Evolutionary conservation across 1,140 invertebrate genomes (phyloP).

Genomic region (Trypoxylus dichotomus): DNA sequence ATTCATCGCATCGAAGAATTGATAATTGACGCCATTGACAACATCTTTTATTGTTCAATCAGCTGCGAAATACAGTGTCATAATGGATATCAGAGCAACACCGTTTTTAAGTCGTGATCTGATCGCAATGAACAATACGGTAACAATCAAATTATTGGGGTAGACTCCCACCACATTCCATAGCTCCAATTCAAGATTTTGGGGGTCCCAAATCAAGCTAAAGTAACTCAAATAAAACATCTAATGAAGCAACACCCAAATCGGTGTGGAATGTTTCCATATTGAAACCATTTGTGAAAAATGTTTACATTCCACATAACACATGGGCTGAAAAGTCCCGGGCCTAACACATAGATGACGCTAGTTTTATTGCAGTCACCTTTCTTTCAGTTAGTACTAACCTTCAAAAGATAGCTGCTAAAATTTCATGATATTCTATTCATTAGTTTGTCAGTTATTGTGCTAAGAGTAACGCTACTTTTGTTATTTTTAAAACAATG

Average conservation of each 20-base stretch:
- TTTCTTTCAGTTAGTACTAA: too few species aligned
- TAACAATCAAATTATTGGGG: slow-evolving; percentile 56
- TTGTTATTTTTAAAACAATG: too few species aligned
- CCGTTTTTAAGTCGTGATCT: slow-evolving; percentile 58
- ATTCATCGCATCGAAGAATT: slow-evolving; percentile 53
- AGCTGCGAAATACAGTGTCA: slow-evolving; percentile 50
- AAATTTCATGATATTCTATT: too few species aligned
- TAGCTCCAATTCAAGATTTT: slow-evolving; percentile 60
- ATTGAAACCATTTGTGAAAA: slow-evolving; percentile 84
- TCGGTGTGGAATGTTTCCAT: slow-evolving; percentile 80
- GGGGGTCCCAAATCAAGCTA: slow-evolving; percentile 60
- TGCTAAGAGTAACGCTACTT: too few species aligned
- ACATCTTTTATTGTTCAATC: slow-evolving; percentile 41
- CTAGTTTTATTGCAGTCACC: too few species aligned
- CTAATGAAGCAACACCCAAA: slow-evolving; percentile 52
- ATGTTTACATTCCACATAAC: slow-evolving; percentile 88
- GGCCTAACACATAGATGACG: too few species aligned
- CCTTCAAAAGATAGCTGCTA: too few species aligned
- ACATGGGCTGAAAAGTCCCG: too few species aligned
- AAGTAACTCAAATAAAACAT: slow-evolving; percentile 54
- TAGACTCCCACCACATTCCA: slow-evolving; percentile 52
- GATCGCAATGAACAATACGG: slow-evolving; percentile 60
- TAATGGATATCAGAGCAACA: slow-evolving; percentile 49
- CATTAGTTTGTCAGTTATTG: too few species aligned
- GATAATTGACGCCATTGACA: slow-evolving; percentile 47